Evolutionary conservation across 2,113 vertebrate species (phyloP), one percentile per base, ranked within the genome.

Genomic region (Periophthalmodon schlosseri): DNA sequence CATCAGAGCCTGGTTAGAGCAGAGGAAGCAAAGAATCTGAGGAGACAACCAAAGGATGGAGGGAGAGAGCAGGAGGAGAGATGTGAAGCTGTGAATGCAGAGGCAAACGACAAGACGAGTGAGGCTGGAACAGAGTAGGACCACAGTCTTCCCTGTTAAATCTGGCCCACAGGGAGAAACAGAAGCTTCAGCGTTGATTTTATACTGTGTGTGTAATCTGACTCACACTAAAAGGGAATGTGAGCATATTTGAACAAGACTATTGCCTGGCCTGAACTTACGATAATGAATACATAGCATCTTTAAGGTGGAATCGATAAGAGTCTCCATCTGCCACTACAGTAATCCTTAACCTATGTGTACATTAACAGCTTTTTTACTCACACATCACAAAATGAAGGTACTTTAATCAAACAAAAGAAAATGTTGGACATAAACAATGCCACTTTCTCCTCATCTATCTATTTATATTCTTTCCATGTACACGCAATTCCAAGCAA

Each of bases 211-310:
- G 75, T 78, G 68, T 86, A 79, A 68, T 72, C 72, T 88, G 82
- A 89, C 79, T 89, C 81, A 81, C 70, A 36, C 70, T 70, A 69
- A 78, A 61, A 39, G 44, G 71, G 82, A 72, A 83, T 72, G 13
- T 69, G 77, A n/a, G 44, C 49, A 21, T 75, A 77, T 77, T 63
- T 78, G 76, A 84, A 57, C 68, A 67, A 68, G 70, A 69, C 16
- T 56, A 20, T 20, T 36, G 15, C 64, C 63, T n/a, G 64, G 56
- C 33, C 28, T 81, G 73, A 81, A 73, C 77, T 70, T 77, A 52
- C 49, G 7, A 20, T 11, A 21, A 24, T 5, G 61, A 49, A 60
- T n/a, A 39, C 11, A 63, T 7, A 3, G 2, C 12, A 64, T 20
- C 2, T 64, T 34, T 64, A 12, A 65, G 36, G 33, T 39, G 63